Evolutionary conservation across 2,113 vertebrate genomes (phyloP).

Genomic region (Pimephales promelas): DNA sequence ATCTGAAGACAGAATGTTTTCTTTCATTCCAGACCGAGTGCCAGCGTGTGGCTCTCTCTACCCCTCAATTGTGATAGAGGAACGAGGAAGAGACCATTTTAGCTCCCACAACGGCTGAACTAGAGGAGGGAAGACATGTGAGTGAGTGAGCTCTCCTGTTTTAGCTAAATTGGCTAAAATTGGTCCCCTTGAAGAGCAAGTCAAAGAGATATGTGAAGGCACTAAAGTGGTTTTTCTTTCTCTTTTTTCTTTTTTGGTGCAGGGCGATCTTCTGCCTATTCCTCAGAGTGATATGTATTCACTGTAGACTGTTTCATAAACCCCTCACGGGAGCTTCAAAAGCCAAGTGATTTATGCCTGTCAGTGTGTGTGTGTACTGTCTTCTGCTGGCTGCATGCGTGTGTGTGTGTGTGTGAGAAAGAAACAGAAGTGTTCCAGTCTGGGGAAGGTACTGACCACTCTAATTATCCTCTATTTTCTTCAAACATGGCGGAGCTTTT

Average conservation of each 20-base stretch:
- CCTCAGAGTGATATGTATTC: constrained; percentile 54
- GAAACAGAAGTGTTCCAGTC: constrained; percentile 53
- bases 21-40: neutral
- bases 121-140: neutral
- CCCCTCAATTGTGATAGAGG: constrained; percentile 17
- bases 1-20: constrained; percentile 40
- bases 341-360: constrained; percentile 68
- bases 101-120: constrained; percentile 32
- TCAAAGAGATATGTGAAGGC: constrained; percentile 36
- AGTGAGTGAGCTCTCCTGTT: constrained; percentile 5
- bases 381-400: constrained; percentile 53
- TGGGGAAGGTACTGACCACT: constrained; percentile 68
- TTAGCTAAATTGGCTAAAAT: constrained; percentile 42
- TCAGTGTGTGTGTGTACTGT: constrained; percentile 64
- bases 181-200: constrained; percentile 27
- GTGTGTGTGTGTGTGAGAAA: neutral
- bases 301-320: constrained; percentile 55
- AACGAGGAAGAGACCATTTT: constrained; percentile 25
- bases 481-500: constrained; percentile 71
- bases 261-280: constrained; percentile 29
- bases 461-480: constrained; percentile 77
- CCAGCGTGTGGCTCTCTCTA: neutral
- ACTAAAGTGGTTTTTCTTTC: constrained; percentile 45
- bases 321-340: constrained; percentile 67
- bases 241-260: neutral